phyloP scores from a whole-genome alignment of 2,113 vertebrate species.

The Caranx ignobilis region DNA sequence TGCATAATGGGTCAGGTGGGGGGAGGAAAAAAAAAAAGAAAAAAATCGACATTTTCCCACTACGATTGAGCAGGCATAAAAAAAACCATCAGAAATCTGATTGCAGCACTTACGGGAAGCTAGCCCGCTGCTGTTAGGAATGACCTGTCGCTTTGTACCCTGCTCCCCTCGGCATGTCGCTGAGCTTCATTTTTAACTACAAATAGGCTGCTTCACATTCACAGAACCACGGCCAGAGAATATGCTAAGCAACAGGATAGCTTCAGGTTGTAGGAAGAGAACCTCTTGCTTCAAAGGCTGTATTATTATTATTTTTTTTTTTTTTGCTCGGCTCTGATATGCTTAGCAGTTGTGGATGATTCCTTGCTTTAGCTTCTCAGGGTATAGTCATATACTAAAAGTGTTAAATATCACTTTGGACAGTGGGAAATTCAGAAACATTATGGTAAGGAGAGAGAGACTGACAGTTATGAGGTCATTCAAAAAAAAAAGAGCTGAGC shows the following conservation, averaged over 20 bases:
- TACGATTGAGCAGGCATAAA: conserved; percentile 58
- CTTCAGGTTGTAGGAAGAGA: conserved; percentile 48
- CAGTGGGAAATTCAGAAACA: neutral
- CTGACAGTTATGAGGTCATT: neutral
- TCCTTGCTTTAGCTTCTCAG: neutral
- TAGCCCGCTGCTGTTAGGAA: conserved; percentile 51
- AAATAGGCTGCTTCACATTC: conserved; percentile 58
- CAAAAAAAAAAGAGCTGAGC: neutral
- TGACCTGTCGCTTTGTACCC: conserved; percentile 60
- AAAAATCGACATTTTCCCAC: conserved; percentile 62
- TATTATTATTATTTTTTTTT: conserved; percentile 32
- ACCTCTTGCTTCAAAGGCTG: conserved; percentile 40
- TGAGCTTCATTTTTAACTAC: conserved; percentile 61
- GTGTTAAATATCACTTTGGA: neutral
- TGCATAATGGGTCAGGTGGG: conserved; percentile 70
- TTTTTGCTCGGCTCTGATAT: neutral
- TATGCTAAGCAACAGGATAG: conserved; percentile 40
- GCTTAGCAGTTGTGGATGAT: neutral
- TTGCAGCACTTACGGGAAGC: conserved; percentile 69
- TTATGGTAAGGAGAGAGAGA: neutral
- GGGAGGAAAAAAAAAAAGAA: neutral
- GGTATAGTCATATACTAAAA: neutral
- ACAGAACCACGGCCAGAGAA: conserved; percentile 35
- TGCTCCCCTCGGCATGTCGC: conserved; percentile 37
- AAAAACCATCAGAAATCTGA: conserved; percentile 68